phyloP scores from a whole-genome alignment of 1,140 invertebrate species.

The Anastrepha obliqua region DNA sequence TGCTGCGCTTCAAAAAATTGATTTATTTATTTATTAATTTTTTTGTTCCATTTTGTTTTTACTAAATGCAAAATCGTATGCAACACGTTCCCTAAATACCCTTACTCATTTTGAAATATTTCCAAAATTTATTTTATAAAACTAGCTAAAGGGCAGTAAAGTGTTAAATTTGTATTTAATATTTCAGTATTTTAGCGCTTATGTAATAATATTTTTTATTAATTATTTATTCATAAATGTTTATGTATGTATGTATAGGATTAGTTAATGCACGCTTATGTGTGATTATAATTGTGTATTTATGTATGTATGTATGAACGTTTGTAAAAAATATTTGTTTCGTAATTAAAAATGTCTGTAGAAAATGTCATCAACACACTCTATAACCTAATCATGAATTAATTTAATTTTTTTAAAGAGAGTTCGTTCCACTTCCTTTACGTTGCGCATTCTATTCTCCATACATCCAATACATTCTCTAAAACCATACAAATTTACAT shows the following conservation, averaged over 20 bases:
- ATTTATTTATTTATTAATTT: neutral
- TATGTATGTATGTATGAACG: neutral
- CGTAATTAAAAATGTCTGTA: neutral
- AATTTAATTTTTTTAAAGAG: neutral
- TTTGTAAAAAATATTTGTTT: constrained; percentile 14
- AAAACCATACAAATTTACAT: neutral
- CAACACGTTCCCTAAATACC: constrained; percentile 35
- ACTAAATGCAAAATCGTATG: neutral
- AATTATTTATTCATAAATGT: neutral
- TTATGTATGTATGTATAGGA: neutral
- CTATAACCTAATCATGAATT: neutral
- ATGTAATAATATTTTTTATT: too few relatives aligned
- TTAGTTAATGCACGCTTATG: too few relatives aligned
- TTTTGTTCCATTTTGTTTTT: neutral
- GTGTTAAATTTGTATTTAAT: neutral
- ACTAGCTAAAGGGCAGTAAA: constrained; percentile 35
- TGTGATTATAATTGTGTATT: too few relatives aligned
- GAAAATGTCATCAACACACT: neutral
- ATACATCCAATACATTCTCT: neutral
- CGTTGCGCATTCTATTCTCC: neutral
- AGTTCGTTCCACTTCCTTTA: neutral
- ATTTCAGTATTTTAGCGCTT: neutral
- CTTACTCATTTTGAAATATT: neutral
- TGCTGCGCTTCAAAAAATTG: neutral
- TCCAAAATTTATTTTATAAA: constrained; percentile 1